phyloP scores from a whole-genome alignment of 1,140 invertebrate genomes.

The Macrosteles quadrilineatus region DNA sequence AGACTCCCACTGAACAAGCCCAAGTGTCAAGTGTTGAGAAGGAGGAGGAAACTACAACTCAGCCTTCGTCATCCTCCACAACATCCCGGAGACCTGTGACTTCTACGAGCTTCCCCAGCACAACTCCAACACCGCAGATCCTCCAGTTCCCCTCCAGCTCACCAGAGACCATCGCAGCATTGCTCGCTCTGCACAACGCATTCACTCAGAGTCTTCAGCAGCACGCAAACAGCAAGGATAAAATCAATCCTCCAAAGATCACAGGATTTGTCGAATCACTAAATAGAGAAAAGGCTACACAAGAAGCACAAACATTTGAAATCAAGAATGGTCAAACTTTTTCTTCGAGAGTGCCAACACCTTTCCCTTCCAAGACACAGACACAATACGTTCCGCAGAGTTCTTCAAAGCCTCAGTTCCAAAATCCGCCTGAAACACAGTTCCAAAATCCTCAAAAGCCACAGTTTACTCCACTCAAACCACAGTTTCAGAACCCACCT shows the following conservation, averaged over 20 bases:
- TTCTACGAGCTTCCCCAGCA: slow-evolving; percentile 38
- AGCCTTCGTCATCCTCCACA: slow-evolving; percentile 39
- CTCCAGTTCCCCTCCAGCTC: slow-evolving; percentile 37
- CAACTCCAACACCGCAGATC: slow-evolving; percentile 38
- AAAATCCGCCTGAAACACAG: neutral
- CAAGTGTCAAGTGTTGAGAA: neutral
- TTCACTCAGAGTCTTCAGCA: slow-evolving; percentile 42
- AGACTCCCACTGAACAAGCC: neutral
- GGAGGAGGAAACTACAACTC: slow-evolving; percentile 35
- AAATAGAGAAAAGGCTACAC: neutral
- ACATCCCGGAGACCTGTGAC: slow-evolving; percentile 41
- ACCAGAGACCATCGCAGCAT: slow-evolving; percentile 41
- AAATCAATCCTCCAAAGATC: neutral
- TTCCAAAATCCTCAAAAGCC: slow-evolving; percentile 2
- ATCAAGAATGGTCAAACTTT: slow-evolving; percentile 2
- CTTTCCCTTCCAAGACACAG: neutral
- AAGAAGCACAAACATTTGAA: slow-evolving; percentile 6
- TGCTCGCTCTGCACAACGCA: slow-evolving; percentile 44
- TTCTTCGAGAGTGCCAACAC: neutral
- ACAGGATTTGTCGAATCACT: neutral
- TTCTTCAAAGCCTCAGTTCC: neutral
- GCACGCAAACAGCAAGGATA: slow-evolving; percentile 24
- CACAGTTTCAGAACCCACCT: slow-evolving; percentile 3
- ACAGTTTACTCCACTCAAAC: slow-evolving; percentile 8
- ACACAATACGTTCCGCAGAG: slow-evolving; percentile 9